Evolutionary conservation across 2,113 vertebrate species (phyloP).

Genomic region (Pterocles burchelli): DNA sequence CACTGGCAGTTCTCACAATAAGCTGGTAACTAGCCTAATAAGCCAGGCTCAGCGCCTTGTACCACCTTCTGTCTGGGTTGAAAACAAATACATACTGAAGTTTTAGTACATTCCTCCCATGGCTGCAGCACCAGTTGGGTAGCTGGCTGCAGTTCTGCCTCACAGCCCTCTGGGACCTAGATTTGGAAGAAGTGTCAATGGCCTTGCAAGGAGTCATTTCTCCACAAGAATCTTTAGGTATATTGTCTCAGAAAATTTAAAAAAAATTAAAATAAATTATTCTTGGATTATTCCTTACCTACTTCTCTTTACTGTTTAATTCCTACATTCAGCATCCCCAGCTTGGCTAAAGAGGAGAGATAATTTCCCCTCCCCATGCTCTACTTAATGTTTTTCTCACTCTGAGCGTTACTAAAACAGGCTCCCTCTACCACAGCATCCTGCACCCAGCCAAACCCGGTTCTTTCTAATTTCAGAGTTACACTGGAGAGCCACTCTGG

Average conservation of each 20-base stretch:
- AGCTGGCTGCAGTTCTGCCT: not conserved
- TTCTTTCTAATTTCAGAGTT: not conserved
- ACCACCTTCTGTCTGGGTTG: not conserved
- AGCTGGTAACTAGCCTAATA: not conserved
- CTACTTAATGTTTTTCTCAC: not conserved
- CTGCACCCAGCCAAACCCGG: not conserved
- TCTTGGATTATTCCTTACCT: not conserved
- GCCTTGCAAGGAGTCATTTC: not conserved
- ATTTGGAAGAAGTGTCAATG: not conserved
- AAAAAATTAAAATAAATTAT: not conserved
- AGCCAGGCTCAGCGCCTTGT: not conserved
- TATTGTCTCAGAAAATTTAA: not conserved
- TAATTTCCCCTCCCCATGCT: not conserved
- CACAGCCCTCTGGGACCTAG: not conserved
- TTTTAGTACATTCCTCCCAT: not conserved
- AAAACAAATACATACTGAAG: not conserved
- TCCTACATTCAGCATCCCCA: not conserved
- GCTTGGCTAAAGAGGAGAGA: not conserved
- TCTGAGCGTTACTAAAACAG: not conserved
- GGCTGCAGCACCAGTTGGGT: not conserved
- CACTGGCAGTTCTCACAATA: not conserved
- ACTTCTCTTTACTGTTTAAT: not conserved
- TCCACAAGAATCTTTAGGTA: not conserved
- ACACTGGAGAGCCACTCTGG: not conserved
- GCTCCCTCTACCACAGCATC: not conserved